phyloP scores from a whole-genome alignment of 2,797 vertebrate species.

The Yasuhikotakia modesta region DNA sequence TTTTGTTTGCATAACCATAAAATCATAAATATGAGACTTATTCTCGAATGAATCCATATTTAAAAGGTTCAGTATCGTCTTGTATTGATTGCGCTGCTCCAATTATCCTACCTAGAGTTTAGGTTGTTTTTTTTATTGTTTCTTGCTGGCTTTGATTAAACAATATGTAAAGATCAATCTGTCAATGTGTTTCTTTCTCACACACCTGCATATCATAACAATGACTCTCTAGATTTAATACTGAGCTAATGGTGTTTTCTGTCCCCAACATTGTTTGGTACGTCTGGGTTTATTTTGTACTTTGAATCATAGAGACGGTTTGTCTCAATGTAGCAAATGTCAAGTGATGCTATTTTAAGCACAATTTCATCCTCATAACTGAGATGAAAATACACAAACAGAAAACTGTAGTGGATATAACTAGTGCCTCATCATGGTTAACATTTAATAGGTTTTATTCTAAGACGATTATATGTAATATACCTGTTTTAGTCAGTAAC shows the following conservation, averaged over 20 bases:
- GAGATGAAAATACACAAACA: background rate
- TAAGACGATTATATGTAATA: no score
- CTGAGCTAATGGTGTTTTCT: background rate
- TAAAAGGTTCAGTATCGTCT: background rate
- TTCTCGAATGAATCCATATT: background rate
- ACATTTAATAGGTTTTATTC: no score
- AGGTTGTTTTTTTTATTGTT: constrained; percentile 2
- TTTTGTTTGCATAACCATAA: constrained; percentile 29
- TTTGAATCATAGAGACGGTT: background rate
- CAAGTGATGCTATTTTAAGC: background rate
- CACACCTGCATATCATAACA: background rate
- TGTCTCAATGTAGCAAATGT: background rate
- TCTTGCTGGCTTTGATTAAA: constrained; percentile 35
- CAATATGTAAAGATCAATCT: background rate
- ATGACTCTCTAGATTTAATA: background rate
- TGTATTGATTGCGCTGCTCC: constrained; percentile 24
- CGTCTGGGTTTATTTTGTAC: background rate
- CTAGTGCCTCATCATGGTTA: background rate
- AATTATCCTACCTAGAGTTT: background rate
- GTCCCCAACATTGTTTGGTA: background rate
- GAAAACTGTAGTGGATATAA: background rate
- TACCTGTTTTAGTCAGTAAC: no score
- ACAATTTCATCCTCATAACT: background rate
- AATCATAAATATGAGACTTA: background rate
- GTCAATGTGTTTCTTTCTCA: background rate